Percentiles rank a stretch among this genome's conserved stretches.
Conservation (phyloP, 37 sponge, comb jelly and placozoan genomes). For the Ephydatia muelleri region DNA sequence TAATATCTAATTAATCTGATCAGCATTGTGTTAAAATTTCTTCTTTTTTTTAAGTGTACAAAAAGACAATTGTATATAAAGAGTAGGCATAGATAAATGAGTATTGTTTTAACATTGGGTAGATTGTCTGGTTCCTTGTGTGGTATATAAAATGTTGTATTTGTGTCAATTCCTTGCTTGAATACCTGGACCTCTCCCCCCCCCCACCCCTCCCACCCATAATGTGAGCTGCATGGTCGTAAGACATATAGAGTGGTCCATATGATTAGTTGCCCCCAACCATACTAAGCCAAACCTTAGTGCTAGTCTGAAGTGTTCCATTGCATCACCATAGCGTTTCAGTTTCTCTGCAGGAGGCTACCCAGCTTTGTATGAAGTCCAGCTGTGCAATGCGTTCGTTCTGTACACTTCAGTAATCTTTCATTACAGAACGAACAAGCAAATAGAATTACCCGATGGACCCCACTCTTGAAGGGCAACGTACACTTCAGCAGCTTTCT, state of each 20-base stretch:
- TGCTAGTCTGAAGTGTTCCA: conserved; percentile 28
- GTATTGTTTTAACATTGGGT: no score
- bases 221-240: neutral
- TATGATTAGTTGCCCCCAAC: neutral
- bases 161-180: no score
- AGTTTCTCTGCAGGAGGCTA: neutral
- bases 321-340: conserved; percentile 20
- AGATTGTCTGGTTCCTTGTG: no score
- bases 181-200: neutral
- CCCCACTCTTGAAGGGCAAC: neutral
- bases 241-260: neutral
- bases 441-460: neutral
- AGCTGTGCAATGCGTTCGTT: neutral
- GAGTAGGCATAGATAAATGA: no score
- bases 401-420: conserved; percentile 18
- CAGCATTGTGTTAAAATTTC: no score
- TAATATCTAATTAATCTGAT: no score
- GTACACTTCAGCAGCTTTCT: conserved; percentile 24
- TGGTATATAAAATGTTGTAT: no score
- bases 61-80: neutral
- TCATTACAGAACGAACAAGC: neutral
- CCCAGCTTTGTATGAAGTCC: conserved; percentile 31
- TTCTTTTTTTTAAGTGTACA: no score
- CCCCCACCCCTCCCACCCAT: neutral
- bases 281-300: conserved; percentile 8